Percentiles rank a stretch among this genome's conserved stretches.
Evolutionary conservation across 2,113 vertebrate species (phyloP).

Genomic region (Rhynchomys soricoides): DNA sequence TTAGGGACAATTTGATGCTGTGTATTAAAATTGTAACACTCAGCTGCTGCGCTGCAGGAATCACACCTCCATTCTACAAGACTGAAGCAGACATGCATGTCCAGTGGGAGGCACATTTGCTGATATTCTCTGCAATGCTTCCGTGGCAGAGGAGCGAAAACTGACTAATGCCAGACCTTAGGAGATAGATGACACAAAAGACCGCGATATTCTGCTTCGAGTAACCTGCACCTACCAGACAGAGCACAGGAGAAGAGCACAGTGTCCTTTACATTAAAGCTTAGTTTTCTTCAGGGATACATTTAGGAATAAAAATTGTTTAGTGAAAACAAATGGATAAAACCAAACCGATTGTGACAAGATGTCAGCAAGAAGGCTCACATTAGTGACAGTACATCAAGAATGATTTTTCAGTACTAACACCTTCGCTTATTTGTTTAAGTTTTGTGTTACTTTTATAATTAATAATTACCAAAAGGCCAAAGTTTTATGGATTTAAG

Average conservation of each 20-base stretch:
- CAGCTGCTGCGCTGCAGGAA: not conserved
- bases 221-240: not conserved
- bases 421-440: not conserved
- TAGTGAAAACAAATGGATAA: not conserved
- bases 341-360: not conserved
- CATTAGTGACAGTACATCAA: not conserved
- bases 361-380: not conserved
- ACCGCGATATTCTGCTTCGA: not conserved
- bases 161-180: not conserved
- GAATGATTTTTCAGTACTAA: not conserved
- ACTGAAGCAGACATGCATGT: accelerated
- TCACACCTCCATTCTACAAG: not conserved
- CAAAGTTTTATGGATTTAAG: not conserved
- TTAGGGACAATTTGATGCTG: not conserved
- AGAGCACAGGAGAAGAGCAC: not conserved
- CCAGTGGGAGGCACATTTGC: not conserved
- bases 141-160: not conserved
- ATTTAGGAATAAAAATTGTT: not conserved
- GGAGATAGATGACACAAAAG: not conserved
- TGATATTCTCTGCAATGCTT: not conserved
- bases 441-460: not conserved
- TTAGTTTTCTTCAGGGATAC: not conserved
- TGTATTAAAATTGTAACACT: not conserved
- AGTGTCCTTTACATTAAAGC: not conserved
- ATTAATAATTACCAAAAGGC: not conserved